These are phyloP conservation scores for Kuschelorhynchus macadamiae DNA, from an alignment of 2,888 invertebrate species.

Conservation along the genomic window DNA sequence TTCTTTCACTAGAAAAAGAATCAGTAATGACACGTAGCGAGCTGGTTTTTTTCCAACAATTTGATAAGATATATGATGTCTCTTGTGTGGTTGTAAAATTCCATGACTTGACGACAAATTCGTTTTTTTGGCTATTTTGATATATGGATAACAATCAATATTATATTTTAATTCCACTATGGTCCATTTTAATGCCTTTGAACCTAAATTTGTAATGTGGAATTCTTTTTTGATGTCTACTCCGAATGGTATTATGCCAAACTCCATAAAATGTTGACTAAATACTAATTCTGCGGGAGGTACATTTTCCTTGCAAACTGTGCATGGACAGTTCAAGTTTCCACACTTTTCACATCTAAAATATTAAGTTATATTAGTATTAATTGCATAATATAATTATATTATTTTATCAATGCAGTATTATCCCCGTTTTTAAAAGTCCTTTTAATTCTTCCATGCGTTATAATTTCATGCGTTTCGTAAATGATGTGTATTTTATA, in stretches of 20 bases:
- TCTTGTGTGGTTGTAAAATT: slow-evolving; percentile 24
- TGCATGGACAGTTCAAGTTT: slow-evolving; percentile 23
- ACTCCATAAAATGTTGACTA: slow-evolving; percentile 56
- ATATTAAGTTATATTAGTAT: slow-evolving; percentile 9
- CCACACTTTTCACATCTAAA: slow-evolving; percentile 36
- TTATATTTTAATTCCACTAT: slow-evolving; percentile 60
- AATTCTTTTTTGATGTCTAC: slow-evolving; percentile 54
- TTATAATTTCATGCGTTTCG: no score
- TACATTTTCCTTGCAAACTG: slow-evolving; percentile 20
- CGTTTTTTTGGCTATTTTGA: slow-evolving; percentile 41
- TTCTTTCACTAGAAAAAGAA: slow-evolving; percentile 51
- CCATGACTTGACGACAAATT: slow-evolving; percentile 43
- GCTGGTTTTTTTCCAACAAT: slow-evolving; percentile 38
- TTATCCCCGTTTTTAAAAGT: no score
- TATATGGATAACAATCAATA: slow-evolving; percentile 47
- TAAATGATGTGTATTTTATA: no score
- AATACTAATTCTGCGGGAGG: slow-evolving; percentile 50
- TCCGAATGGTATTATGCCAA: slow-evolving; percentile 58
- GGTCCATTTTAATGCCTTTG: slow-evolving; percentile 56
- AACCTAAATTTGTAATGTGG: slow-evolving; percentile 54
- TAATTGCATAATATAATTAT: no score
- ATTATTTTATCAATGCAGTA: no score
- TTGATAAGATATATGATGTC: slow-evolving; percentile 43
- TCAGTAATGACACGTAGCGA: slow-evolving; percentile 56
- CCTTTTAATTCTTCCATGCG: no score